Base-by-base conservation (phyloP, 2,888 invertebrate species). In the Bellardia bayeri region DNA sequence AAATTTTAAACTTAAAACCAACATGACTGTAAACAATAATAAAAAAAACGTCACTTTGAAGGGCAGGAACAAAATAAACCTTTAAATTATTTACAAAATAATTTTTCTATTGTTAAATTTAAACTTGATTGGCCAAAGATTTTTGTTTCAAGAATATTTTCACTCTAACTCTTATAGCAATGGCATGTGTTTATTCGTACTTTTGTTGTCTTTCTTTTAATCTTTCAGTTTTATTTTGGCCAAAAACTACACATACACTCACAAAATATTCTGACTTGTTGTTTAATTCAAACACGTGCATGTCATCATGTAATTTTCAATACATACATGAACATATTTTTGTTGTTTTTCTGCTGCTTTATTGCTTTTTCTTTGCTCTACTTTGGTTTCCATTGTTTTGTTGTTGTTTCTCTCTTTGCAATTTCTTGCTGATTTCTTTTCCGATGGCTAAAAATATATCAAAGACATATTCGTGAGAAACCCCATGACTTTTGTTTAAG, bases 281-380 rank as follows among this genome's bases (percentile, higher is more conserved):
- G 81, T 86, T 86, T 86, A 86, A 86, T 86, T 68, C 75, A 61
- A 82, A 74, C 86, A 86, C 79, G 86, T 86, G 79, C 86, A 86
- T 82, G 86, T 82, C 86, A 82, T 86, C 86, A 82, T 86, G 82
- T 82, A 82, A 82, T 71, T 80, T 86, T 49, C 82, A 75, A 69
- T 86, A 82, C 69, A 75, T 79, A 69, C 37, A 37, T 37, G 9
- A 79, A 58, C 40, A 81, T 68, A 84, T 74, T 68, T 79, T 83
- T 64, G 13, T 56, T 71, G 40, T 58, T 68, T 51, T 74, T 30
- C n/a, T 61, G 6, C 6, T 40, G 16, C 42, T 58, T 30, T 4
- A 54, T 16, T 37, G 13, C 16, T 11, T 49, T 5, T 61, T 45
- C 45, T 68, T 74, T 23, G 9, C 13, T 74, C 37, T 58, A 66